Base-by-base conservation (phyloP, 2,113 vertebrate species). In the Riparia riparia region DNA sequence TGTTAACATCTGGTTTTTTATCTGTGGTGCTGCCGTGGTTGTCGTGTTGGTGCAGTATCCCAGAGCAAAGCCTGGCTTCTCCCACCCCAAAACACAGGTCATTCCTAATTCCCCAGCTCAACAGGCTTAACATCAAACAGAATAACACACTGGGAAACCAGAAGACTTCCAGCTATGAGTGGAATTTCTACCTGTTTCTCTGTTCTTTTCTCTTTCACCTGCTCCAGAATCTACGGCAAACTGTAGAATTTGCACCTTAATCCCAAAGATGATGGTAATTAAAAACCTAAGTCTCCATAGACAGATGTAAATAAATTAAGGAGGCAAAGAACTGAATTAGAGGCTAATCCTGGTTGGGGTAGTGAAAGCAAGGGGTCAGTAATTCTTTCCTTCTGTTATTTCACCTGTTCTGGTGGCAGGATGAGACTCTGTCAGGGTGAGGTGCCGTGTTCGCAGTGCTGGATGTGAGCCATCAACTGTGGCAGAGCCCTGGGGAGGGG, bases 261-360 rank as follows among this genome's bases (percentile, higher is more conserved):
- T 94, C 82, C 76, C 31, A 22, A 63, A 90, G 82, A 95, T 68
- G 69, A 78, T 86, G 76, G 76, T 76, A 92, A 95, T 97, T 96
- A 92, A 93, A 96, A 96, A 86, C 68, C 57, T 94, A 94, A 94
- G 73, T 95, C 95, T 90, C 61, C 57, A 84, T 57, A 92, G 92
- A 84, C 64, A 89, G 80, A 86, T 94, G 71, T 90, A 94, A 79
- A 94, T 97, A 90, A 90, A 94, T 90, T 88, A 88, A 86, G 45
- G 86, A 93, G 68, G 72, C 76, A 71, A 64, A 91, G 92, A 68
- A 49, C 92, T 94, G 82, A 83, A 90, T 95, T 95, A 95, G 69
- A 86, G 56, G 60, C 85, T 96, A 94, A 96, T 93, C 95, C 74
- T 68, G 10, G 64, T 61, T 69, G 58, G 24, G 10, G 18, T 6